Evolutionary conservation across 2,888 invertebrate species (phyloP), one percentile per base, ranked within the genome.

Genomic region (Tenthredo amoena): DNA sequence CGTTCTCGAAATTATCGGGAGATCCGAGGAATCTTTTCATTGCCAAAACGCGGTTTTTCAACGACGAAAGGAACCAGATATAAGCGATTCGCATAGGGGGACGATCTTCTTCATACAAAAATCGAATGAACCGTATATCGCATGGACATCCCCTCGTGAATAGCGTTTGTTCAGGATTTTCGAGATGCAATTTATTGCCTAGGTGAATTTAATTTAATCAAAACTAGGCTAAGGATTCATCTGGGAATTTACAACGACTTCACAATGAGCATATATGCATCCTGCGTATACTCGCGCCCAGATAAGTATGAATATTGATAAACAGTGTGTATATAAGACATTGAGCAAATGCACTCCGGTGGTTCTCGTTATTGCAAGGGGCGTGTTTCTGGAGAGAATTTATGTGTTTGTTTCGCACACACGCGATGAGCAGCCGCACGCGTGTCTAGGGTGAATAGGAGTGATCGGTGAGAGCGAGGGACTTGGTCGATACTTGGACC

Each of bases 331-430:
- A 43, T 12, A 43, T 43, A 43, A 74, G 9, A 43, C 40, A 43
- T 43, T 21, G 9, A 74, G 72, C 7, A 74, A 74, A 74, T 74
- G 72, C 72, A 74, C 72, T 74, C 21, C 21, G 43, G 81, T 43
- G 62, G 81, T 81, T 65, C 26, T 62, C 50, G 62, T 58, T 81
- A 65, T 65, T 58, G 62, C 37, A 31, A 50, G 50, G 81, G 81
- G 81, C 40, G 81, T 81, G 15, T 81, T 31, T 62, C 62, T 15
- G 40, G 37, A n/a, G 4, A 62, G 4, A 31, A 81, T 81, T 81
- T 81, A 81, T 81, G 62, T 81, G 81, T 81, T 81, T 81, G 58
- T 26, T 43, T 50, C 18, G 26, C 62, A 62, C 62, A 81, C 81
- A 62, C 62, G 81, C 81, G 81, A 77, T 77, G 31, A 10, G 15